These are phyloP conservation scores for Noctua pronuba DNA, from an alignment of 2,888 invertebrate species.

Conservation along the genomic window DNA sequence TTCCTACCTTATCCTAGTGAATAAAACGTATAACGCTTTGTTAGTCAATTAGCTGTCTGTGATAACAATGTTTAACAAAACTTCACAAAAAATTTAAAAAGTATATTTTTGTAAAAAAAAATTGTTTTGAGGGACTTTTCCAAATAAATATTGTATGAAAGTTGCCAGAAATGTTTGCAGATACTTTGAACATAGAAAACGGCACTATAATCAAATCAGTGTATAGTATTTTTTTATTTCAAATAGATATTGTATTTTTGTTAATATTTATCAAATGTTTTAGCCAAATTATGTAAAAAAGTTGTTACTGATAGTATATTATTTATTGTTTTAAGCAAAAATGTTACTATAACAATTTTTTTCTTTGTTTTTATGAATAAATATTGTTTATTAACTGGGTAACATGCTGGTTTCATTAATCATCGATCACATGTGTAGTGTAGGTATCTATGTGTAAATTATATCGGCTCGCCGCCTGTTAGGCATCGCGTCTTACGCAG, in stretches of 20 bases:
- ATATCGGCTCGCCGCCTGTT: no score
- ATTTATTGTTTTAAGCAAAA: slow-evolving; percentile 57
- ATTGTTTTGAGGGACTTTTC: neutral
- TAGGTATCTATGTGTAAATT: neutral
- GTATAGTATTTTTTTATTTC: slow-evolving; percentile 10
- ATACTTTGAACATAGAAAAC: neutral
- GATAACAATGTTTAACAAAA: slow-evolving; percentile 26
- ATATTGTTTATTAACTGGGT: slow-evolving; percentile 39
- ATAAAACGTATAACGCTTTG: neutral
- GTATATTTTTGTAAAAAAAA: neutral
- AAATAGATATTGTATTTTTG: slow-evolving; percentile 18
- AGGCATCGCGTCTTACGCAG: neutral
- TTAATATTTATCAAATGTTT: slow-evolving; percentile 11
- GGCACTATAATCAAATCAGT: neutral
- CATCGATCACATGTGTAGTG: no score
- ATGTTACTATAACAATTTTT: slow-evolving; percentile 29
- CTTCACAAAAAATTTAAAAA: neutral
- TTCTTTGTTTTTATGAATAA: slow-evolving; percentile 49
- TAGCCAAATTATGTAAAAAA: slow-evolving; percentile 21
- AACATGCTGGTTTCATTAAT: slow-evolving; percentile 20
- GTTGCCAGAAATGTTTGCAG: no score
- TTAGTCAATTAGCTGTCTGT: slow-evolving; percentile 29
- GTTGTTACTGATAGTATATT: slow-evolving; percentile 17
- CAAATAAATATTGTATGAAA: neutral
- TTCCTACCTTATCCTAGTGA: neutral